Evolutionary conservation across 2,113 vertebrate genomes (phyloP).

Genomic region (Girardinichthys multiradiatus): DNA sequence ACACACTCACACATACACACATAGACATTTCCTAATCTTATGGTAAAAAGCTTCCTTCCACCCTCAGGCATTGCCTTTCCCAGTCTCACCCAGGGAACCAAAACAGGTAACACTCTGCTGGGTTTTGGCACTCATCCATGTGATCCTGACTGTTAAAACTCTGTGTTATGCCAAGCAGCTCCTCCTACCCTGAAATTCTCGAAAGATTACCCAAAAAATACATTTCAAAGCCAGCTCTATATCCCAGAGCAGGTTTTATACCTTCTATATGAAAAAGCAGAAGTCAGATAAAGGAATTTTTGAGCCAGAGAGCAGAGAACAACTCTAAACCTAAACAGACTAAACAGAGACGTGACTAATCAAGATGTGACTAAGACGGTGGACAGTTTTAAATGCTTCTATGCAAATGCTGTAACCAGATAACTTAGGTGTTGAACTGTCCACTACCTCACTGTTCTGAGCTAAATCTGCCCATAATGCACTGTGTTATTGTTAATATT

Average conservation of each 20-base stretch:
- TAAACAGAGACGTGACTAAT: conserved; percentile 71
- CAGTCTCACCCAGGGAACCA: conserved; percentile 54
- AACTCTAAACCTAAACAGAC: conserved; percentile 69
- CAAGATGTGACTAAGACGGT: conserved; percentile 63
- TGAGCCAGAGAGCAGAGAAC: conserved; percentile 25
- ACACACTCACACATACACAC: conserved; percentile 16
- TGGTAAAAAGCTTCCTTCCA: conserved; percentile 61
- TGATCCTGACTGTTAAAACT: conserved; percentile 53
- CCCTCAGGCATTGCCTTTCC: conserved; percentile 66
- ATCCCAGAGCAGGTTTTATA: conserved; percentile 14
- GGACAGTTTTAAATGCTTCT: conserved; percentile 31
- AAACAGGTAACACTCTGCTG: conserved; percentile 71
- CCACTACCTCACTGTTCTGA: conserved; percentile 28
- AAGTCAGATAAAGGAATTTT: conserved; percentile 45
- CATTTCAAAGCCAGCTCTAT: conserved; percentile 1
- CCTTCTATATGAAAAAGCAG: conserved; percentile 33
- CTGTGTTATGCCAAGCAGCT: conserved; percentile 63
- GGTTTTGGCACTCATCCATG: conserved; percentile 70
- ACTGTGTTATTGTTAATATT: conserved; percentile 22
- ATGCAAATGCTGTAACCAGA: conserved; percentile 30
- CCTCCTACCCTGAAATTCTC: conserved; percentile 53
- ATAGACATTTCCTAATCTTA: conserved; percentile 54
- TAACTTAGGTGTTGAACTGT: conserved; percentile 21
- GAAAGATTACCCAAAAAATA: conserved; percentile 46
- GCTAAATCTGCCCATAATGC: not conserved